phyloP scores from a whole-genome alignment of 2,797 vertebrate species.

The Urocyon cinereoargenteus region DNA sequence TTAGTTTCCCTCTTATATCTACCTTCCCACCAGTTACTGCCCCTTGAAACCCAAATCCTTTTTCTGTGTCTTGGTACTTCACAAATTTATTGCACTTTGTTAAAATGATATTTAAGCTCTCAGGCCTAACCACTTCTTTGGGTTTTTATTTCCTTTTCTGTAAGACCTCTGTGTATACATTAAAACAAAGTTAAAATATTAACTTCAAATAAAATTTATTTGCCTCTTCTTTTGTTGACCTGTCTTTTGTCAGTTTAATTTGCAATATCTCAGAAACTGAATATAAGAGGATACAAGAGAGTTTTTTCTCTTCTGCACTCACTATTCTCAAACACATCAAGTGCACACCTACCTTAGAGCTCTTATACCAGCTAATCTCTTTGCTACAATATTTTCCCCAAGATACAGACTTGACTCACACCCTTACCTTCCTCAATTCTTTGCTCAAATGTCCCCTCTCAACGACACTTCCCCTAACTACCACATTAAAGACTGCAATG shows the following conservation, averaged over 20 bases:
- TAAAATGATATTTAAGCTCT: not conserved
- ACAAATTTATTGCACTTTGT: not conserved
- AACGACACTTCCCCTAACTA: too few relatives aligned
- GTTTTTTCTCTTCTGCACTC: not conserved
- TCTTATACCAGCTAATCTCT: not conserved
- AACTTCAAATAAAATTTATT: not conserved
- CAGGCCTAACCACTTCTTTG: not conserved
- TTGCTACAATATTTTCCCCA: not conserved
- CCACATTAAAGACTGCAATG: not conserved
- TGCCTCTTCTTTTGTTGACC: not conserved
- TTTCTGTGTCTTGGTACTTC: not conserved
- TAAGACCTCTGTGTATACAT: not conserved
- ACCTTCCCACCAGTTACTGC: not conserved
- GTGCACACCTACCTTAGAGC: too few relatives aligned
- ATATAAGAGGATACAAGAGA: not conserved
- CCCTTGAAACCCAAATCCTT: not conserved
- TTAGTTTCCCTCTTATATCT: not conserved
- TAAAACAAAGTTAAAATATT: not conserved
- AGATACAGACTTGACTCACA: not conserved
- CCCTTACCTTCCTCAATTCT: not conserved
- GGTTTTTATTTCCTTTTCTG: not conserved
- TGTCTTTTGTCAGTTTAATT: slow-evolving; percentile 1
- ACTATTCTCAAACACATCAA: not conserved
- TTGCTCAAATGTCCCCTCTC: not conserved
- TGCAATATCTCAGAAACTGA: not conserved